Evolutionary conservation across 2,113 vertebrate genomes (phyloP), one percentile per base, ranked within the genome.

Genomic region (Serilophus lunatus): DNA sequence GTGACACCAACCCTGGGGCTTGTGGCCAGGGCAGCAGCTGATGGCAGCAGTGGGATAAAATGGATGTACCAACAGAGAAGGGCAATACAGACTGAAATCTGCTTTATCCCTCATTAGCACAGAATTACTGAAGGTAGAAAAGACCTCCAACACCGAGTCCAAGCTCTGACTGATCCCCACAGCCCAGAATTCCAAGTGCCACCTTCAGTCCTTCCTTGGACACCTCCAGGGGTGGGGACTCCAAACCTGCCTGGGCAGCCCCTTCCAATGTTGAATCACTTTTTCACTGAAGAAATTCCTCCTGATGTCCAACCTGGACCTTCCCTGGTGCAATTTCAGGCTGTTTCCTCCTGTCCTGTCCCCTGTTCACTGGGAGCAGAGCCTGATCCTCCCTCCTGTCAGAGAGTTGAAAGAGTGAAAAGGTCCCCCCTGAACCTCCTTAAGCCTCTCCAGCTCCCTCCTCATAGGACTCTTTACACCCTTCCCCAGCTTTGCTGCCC

Each of bases 341-440:
- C 20, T 0, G 0, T 66, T 42, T 9, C 25, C 35, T 49, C 70
- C 31, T 1, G 0, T 35, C 47, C 47, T 53, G 31, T 50, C 8
- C 54, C 22, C 20, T 26, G 18, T 11, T 57, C 23, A 44, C 51
- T n/a, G 33, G 23, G 13, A 45, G 45, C 45, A 60, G 16, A 68
- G 29, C 61, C 47, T 1, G 0, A n/a, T 6, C 11, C 47, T 5
- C 26, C 9, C 9, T 69, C n/a, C 54, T 35, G 29, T 2, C 19
- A 69, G 54, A 20, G 54, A 47, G 4, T 0, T 61, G 40, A 9
- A 0, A 68, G 25, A 65, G 26, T 3, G 13, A 59, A 1, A 42
- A 40, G 9, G 1, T 18, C 53, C 13, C 54, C 1, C 40, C 24
- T 12, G 38, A 76, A 13, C 20, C 61, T 69, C 63, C n/a, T 54